Evolutionary conservation across 2,888 invertebrate species (phyloP).

Genomic region (Andrena bicolor): DNA sequence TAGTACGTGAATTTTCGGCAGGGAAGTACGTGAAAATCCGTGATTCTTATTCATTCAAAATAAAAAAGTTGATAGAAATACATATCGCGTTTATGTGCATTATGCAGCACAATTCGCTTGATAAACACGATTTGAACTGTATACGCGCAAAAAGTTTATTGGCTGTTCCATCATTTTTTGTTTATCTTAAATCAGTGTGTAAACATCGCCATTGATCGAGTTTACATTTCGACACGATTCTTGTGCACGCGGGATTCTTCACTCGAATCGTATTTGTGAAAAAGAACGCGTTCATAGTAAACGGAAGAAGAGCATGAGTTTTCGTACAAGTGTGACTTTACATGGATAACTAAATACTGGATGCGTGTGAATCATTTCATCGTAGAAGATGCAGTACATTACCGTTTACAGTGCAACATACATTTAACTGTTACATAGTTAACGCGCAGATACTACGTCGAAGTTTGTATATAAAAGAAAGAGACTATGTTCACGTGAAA

Average conservation of each 20-base stretch:
- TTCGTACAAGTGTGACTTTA: slow-evolving; percentile 13
- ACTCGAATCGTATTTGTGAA: not conserved
- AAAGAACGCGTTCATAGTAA: slow-evolving; percentile 4
- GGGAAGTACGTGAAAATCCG: no score
- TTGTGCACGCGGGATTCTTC: not conserved
- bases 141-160: slow-evolving; percentile 11
- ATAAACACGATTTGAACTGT: not conserved
- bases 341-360: not conserved
- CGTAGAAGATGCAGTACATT: not conserved
- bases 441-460: slow-evolving; percentile 4
- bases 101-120: no score
- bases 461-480: not conserved
- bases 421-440: slow-evolving; percentile 26
- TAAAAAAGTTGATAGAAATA: not conserved
- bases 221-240: not conserved
- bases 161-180: not conserved
- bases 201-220: slow-evolving; percentile 8
- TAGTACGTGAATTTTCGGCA: no score
- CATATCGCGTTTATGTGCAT: no score
- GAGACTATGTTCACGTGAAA: slow-evolving; percentile 52
- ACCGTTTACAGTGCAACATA: slow-evolving; percentile 12
- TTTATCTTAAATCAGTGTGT: not conserved
- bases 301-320: not conserved
- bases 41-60: not conserved
- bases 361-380: slow-evolving; percentile 17